Evolutionary conservation across 2,797 vertebrate genomes (phyloP).

Genomic region (Catamblyrhynchus diadema): DNA sequence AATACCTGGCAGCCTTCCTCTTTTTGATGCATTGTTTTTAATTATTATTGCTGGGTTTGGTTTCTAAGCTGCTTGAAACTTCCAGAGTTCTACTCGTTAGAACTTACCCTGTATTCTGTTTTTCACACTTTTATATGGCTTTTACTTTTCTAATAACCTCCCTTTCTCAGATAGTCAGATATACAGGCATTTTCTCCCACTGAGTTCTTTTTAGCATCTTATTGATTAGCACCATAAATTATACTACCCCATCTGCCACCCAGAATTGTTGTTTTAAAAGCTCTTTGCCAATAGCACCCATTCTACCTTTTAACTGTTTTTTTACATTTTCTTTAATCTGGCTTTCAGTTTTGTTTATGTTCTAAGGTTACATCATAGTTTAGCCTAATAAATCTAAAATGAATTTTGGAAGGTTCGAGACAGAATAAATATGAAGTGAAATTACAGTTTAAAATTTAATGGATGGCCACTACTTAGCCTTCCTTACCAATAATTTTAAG

Average conservation of each 20-base stretch:
- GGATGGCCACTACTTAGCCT: neutral
- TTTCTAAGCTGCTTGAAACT: neutral
- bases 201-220: neutral
- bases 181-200: neutral
- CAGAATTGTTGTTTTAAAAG: neutral
- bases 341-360: neutral
- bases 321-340: neutral
- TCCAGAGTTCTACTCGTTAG: neutral
- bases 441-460: neutral
- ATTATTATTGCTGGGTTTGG: neutral
- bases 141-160: neutral
- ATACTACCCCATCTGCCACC: neutral
- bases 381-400: neutral
- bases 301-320: neutral
- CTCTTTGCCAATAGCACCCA: neutral
- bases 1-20: neutral
- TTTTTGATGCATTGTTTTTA: neutral
- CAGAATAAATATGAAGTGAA: neutral
- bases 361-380: neutral
- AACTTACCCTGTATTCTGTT: neutral
- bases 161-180: neutral
- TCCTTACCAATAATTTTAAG: conserved; percentile 5
- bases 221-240: neutral
- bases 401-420: neutral
- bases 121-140: neutral